A percentile compares a stretch with the other conserved stretches of the same genome.
Evolutionary conservation across 2,888 invertebrate species (phyloP).

Genomic region (Lycia hirtaria): DNA sequence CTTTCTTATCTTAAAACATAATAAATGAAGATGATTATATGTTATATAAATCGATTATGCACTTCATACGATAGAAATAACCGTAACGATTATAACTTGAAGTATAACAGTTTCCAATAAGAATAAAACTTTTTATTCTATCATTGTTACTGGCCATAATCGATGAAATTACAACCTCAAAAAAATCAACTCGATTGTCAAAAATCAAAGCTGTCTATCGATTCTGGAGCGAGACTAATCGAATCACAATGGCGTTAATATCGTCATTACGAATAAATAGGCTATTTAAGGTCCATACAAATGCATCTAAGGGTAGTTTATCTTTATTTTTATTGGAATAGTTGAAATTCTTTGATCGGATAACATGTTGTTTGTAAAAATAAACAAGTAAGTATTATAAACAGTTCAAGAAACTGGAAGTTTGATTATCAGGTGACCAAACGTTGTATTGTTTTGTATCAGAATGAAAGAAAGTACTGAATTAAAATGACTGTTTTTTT

Average conservation of each 20-base stretch:
- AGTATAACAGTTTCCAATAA: slow-evolving; percentile 14
- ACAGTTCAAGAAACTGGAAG: too few relatives aligned
- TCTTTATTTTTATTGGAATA: not conserved
- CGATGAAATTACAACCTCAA: slow-evolving; percentile 32
- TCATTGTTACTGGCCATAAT: slow-evolving; percentile 41
- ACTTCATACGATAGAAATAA: too few relatives aligned
- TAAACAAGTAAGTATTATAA: not conserved
- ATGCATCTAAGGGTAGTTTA: not conserved
- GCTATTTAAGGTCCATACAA: slow-evolving; percentile 36
- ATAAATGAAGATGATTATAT: too few relatives aligned
- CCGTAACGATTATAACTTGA: too few relatives aligned
- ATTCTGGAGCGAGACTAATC: slow-evolving; percentile 67
- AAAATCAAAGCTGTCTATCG: slow-evolving; percentile 58
- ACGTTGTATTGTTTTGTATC: too few relatives aligned
- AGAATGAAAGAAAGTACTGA: too few relatives aligned
- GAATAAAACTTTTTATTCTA: slow-evolving; percentile 34
- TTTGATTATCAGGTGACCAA: too few relatives aligned
- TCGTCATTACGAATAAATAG: slow-evolving; percentile 45
- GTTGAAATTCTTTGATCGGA: not conserved
- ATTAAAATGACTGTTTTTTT: not conserved
- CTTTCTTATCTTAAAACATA: too few relatives aligned
- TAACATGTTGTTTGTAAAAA: not conserved
- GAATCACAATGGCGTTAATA: slow-evolving; percentile 53
- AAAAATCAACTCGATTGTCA: slow-evolving; percentile 61
- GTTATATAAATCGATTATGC: too few relatives aligned